Conservation (phyloP, 1,140 invertebrate species). For the Galendromus occidentalis region DNA sequence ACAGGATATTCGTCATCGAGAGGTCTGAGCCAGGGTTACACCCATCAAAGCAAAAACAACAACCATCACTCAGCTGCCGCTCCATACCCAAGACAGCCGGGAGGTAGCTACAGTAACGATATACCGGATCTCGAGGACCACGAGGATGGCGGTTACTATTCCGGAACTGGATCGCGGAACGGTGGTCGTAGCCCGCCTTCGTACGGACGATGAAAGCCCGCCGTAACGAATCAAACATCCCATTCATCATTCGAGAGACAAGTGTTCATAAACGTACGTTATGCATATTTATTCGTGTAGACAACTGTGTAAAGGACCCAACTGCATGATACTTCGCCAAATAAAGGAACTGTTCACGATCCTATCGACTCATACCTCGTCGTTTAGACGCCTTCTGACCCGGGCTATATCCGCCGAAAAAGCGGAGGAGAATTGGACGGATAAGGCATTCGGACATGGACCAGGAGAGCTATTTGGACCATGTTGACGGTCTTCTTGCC, state of each 20-base stretch:
- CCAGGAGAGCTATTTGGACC: too few relatives aligned
- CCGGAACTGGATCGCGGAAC: not conserved
- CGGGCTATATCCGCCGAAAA: too few relatives aligned
- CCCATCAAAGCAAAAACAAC: too few relatives aligned
- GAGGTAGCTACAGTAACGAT: not conserved
- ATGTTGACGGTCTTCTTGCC: too few relatives aligned
- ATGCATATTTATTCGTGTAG: slow-evolving; percentile 8
- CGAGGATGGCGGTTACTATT: not conserved
- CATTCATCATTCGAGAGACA: not conserved
- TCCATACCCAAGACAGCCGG: not conserved
- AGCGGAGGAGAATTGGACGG: too few relatives aligned
- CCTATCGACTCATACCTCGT: too few relatives aligned
- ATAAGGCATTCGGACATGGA: too few relatives aligned
- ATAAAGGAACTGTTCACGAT: not conserved
- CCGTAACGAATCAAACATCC: not conserved
- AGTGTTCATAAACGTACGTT: not conserved
- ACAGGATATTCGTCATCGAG: not conserved
- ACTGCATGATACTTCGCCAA: not conserved
- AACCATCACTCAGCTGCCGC: not conserved
- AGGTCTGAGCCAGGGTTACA: not conserved
- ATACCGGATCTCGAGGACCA: not conserved
- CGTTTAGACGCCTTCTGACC: too few relatives aligned
- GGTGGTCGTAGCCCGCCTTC: not conserved
- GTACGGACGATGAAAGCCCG: not conserved
- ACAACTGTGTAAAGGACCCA: not conserved